These are phyloP conservation scores for silkworm (Bombyx mori) DNA, from an alignment of 1,140 invertebrate species.

Conservation along the genomic window DNA sequence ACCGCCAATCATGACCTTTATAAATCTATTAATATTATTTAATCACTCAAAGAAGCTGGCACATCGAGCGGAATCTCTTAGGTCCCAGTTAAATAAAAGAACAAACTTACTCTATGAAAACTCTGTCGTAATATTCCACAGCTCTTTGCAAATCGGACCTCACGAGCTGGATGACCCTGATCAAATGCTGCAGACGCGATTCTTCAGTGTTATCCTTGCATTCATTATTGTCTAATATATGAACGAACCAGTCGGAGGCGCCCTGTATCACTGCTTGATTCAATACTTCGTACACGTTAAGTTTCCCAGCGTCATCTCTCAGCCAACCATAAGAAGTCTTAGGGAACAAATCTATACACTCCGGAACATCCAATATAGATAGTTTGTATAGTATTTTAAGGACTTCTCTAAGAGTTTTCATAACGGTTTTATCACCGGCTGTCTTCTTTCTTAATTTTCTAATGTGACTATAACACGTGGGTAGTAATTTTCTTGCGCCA, in stretches of 20 bases:
- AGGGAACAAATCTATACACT: constrained; percentile 78
- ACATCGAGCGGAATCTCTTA: too few relatives aligned
- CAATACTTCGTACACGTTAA: constrained; percentile 74
- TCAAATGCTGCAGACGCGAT: constrained; percentile 79
- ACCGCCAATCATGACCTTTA: too few relatives aligned
- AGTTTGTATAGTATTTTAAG: constrained; percentile 78
- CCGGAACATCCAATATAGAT: constrained; percentile 72
- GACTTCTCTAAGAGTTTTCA: constrained; percentile 78
- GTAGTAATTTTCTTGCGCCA: constrained; percentile 79
- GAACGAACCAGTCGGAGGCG: constrained; percentile 82
- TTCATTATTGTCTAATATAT: constrained; percentile 79
- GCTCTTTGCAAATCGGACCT: constrained; percentile 86
- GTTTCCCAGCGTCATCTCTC: constrained; percentile 67
- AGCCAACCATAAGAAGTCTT: constrained; percentile 77
- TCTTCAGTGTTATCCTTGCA: constrained; percentile 74
- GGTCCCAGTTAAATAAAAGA: too few relatives aligned
- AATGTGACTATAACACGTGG: constrained; percentile 81
- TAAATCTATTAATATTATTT: too few relatives aligned
- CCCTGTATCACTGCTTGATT: constrained; percentile 79
- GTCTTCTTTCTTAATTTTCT: constrained; percentile 81
- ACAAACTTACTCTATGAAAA: constrained; percentile 81
- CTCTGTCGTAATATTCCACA: constrained; percentile 84
- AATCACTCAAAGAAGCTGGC: too few relatives aligned
- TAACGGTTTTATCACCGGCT: constrained; percentile 77
- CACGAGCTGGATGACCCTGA: constrained; percentile 86